These are phyloP conservation scores for Mico argentatus DNA, from an alignment of 2,797 vertebrate genomes.

Conservation along the genomic window DNA sequence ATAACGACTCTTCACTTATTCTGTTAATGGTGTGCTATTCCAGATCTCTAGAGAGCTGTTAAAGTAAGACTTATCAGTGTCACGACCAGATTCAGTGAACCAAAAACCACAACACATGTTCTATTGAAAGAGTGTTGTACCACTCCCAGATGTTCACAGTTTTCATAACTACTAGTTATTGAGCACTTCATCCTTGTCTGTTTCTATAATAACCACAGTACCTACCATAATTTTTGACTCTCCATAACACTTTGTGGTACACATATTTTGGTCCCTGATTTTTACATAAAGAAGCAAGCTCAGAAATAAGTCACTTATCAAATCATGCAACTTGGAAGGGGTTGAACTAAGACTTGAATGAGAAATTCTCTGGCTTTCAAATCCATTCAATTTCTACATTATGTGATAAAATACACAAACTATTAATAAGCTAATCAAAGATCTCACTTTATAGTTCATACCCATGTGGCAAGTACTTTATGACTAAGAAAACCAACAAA, in stretches of 20 bases:
- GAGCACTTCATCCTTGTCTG: neutral
- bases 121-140: neutral
- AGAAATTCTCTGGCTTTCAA: neutral
- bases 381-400: neutral
- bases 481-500: neutral
- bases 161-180: neutral
- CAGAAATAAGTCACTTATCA: neutral
- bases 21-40: neutral
- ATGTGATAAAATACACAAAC: neutral
- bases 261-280: neutral
- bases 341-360: neutral
- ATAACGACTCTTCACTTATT: neutral
- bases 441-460: neutral
- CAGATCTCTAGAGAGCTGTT: neutral
- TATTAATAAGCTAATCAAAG: neutral
- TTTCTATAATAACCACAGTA: neutral
- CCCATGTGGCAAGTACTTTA: neutral
- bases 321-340: neutral
- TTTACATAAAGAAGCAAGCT: neutral
- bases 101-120: neutral
- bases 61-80: neutral
- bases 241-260: neutral
- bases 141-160: neutral
- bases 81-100: constrained; percentile 26
- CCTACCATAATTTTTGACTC: neutral